Evolutionary conservation across 2,888 invertebrate species (phyloP), one percentile per base, ranked within the genome.

Genomic region (Cephus pulcher): DNA sequence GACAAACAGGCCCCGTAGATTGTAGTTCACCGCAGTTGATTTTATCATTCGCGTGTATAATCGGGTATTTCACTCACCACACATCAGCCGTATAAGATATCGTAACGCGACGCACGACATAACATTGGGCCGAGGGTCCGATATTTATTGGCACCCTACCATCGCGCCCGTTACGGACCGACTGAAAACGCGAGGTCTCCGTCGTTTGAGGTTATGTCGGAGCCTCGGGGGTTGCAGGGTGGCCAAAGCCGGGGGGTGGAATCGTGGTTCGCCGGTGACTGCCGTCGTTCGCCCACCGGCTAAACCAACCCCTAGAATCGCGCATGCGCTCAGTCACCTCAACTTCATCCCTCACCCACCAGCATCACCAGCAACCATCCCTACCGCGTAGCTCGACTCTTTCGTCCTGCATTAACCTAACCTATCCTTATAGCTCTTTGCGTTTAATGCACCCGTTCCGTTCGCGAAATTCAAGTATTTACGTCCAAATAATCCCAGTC

Each of bases 181-280:
- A 79, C 79, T 79, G 76, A 76, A 74, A 74, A 73, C 76, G 79
- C 79, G 79, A 40, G 74, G 34, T 69, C 74, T 76, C 73, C 76
- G 74, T 76, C 70, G 76, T 34, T 74, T 69, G 76, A 76, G 76
- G 40, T 79, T 79, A 76, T 74, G 76, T 73, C 76, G 76, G 73
- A 56, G 40, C 40, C 76, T 76, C 69, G 69, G 68, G 76, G 76
- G 76, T 69, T 75, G 56, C 76, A 73, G 78, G 75, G 79, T 80
- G 76, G 73, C 74, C 74, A 76, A 82, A 75, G 75, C 40, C 30
- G 32, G 76, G 76, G 56, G 76, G 12, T 33, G 80, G 81, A 76
- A 79, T 83, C 85, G 84, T 84, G 89, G 88, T 85, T 87, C 85
- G 85, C 89, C 89, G 88, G 88, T 88, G 86, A 89, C 89, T 89